Conservation (phyloP, 2,113 vertebrate species). For the Pelmatolapia mariae region DNA sequence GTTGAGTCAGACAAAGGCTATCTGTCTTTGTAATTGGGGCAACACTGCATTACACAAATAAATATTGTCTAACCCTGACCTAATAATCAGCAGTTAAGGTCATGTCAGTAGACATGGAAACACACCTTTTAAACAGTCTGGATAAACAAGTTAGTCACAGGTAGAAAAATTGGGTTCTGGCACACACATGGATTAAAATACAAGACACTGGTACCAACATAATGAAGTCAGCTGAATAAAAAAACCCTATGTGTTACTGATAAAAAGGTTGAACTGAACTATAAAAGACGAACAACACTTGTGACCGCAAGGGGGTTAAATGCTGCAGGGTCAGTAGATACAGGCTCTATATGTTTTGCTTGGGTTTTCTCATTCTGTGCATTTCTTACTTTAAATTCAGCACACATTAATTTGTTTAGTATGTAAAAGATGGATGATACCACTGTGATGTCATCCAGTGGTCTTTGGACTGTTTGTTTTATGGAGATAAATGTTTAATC, state of each 20-base stretch:
- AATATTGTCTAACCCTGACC: fast-evolving
- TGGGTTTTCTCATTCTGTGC: neutral
- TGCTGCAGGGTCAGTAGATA: neutral
- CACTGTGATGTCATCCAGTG: neutral
- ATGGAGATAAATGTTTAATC: neutral
- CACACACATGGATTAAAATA: neutral
- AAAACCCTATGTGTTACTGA: neutral
- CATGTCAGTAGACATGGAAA: neutral
- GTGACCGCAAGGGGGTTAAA: neutral
- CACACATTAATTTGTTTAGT: neutral
- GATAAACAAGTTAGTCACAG: neutral
- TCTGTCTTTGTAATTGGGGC: neutral
- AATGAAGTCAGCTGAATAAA: neutral
- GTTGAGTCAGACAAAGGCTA: neutral
- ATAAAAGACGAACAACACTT: neutral
- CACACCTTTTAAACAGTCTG: neutral
- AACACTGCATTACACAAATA: neutral
- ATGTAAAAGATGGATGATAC: neutral
- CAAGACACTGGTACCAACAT: neutral
- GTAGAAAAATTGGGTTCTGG: neutral
- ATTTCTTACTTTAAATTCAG: neutral
- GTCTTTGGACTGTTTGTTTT: neutral
- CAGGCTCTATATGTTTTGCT: fast-evolving
- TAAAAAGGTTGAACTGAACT: neutral
- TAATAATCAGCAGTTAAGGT: neutral